A percentile compares a stretch with the other conserved stretches of the same genome.
Conservation (phyloP, 1,140 invertebrate species). For the Ceratina calcarata region DNA sequence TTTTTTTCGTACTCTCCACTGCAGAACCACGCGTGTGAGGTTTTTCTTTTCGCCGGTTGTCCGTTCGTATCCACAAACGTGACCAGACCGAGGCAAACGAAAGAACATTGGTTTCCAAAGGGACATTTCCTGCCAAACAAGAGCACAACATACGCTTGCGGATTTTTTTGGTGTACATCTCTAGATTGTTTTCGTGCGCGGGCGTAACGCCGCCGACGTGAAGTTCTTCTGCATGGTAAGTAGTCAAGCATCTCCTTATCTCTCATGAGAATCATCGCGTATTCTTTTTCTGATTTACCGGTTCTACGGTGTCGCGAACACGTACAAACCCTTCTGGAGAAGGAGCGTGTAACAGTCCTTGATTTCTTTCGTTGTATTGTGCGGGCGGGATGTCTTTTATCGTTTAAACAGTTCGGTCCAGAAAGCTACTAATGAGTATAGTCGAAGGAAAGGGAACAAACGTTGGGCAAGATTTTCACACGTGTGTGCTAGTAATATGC, state of each 20-base stretch:
- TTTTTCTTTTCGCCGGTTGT: constrained; percentile 52
- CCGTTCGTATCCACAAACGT: constrained; percentile 33
- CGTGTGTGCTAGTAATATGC: constrained; percentile 32
- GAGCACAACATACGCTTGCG: constrained; percentile 12
- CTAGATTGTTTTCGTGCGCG: constrained; percentile 55
- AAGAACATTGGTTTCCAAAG: not conserved
- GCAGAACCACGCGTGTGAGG: constrained; percentile 53
- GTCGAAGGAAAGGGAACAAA: constrained; percentile 39
- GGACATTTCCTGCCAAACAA: constrained; percentile 28
- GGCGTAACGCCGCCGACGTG: constrained; percentile 55
- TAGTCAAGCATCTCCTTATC: not conserved
- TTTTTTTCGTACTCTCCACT: constrained; percentile 22
- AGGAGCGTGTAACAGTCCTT: not conserved
- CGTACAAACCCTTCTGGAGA: not conserved
- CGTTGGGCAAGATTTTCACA: constrained; percentile 50
- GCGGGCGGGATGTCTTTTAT: not conserved
- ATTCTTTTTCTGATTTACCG: not conserved
- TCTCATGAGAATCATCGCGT: not conserved
- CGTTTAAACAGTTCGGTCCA: not conserved
- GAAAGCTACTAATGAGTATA: constrained; percentile 24
- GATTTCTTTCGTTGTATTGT: not conserved
- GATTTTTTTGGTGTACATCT: constrained; percentile 57
- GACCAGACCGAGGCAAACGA: constrained; percentile 26
- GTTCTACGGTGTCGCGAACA: constrained; percentile 11
- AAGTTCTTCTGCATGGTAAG: constrained; percentile 72